Base-by-base conservation (phyloP, 1,140 invertebrate species). In the Drosophila murphyi region DNA sequence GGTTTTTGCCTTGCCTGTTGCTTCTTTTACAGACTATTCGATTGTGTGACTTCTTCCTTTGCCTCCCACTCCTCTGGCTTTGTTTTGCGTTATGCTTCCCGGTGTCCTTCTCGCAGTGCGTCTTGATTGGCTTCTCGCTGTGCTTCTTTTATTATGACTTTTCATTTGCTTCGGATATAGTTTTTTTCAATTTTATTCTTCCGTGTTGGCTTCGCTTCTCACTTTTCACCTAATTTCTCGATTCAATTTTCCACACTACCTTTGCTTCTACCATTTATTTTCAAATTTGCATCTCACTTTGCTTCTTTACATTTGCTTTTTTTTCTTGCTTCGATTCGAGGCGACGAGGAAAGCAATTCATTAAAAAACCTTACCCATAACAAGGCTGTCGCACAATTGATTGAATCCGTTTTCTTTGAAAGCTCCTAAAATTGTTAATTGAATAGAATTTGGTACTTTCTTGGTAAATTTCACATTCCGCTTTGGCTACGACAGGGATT, bases 391-490 rank as follows among this genome's bases (percentile, higher is more conserved):
- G 34, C 35, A 8, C 57, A 28, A 37, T 57, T 57, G 34, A 31
- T 68, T 47, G 51, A 68, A 48, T 68, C 47, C 32, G 7, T 67
- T 67, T 48, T 35, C 1, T 54, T 35, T 56, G 6, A 2, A 2
- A 48, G 54, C 10, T 3, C 37, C 28, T 31, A 37, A 52, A 63
- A 68, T 68, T 72, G 55, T 68, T 60, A 72, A 68, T 60, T 56
- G 54, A 72, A 68, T 68, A 47, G 63, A 68, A 47, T 60, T 54
- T 59, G 67, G 55, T 62, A 54, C 20, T 52, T 48, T 32, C 34
- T 51, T 28, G 29, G 64, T 35, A 73, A 73, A 41, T 60, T 60
- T 73, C 34, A 29, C 32, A 55, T 61, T 34, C 20, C 29, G 3
- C 12, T 32, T 37, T 8, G 10, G 29, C 55, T 6, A 7, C 20